A percentile compares a stretch with the other conserved stretches of the same genome.
These are phyloP conservation scores for Phoeniculus purpureus DNA, from an alignment of 2,797 vertebrate genomes.

Conservation along the genomic window DNA sequence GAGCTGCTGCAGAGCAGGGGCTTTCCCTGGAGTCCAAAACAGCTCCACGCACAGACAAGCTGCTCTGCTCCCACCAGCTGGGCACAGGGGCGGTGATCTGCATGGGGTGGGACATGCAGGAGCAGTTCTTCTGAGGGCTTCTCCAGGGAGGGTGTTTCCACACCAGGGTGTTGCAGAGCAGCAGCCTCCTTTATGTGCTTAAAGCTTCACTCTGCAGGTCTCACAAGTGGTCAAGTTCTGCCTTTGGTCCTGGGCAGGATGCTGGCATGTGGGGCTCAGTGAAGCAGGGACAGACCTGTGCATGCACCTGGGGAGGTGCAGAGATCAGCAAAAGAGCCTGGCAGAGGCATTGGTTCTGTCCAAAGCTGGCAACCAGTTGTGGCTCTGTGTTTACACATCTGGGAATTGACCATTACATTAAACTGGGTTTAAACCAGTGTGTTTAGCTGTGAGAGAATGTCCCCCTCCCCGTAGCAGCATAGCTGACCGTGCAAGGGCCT, in stretches of 20 bases:
- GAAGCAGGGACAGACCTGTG: background rate
- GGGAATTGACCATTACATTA: accelerated
- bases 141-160: accelerated
- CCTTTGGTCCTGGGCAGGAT: background rate
- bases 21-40: background rate
- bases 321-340: background rate
- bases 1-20: background rate
- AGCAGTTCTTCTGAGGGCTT: accelerated
- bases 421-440: background rate
- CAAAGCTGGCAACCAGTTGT: accelerated
- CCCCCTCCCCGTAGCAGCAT: accelerated
- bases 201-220: background rate
- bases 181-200: background rate
- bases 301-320: background rate
- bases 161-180: background rate
- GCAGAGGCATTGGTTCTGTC: background rate
- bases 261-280: background rate
- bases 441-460: background rate
- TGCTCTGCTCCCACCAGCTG: accelerated
- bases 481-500: background rate
- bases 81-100: background rate
- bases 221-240: background rate
- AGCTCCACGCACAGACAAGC: background rate
- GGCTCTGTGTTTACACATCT: background rate
- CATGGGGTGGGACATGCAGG: accelerated